These are phyloP conservation scores for Eupelmus urozonus DNA, from an alignment of 2,888 invertebrate genomes.

Conservation along the genomic window DNA sequence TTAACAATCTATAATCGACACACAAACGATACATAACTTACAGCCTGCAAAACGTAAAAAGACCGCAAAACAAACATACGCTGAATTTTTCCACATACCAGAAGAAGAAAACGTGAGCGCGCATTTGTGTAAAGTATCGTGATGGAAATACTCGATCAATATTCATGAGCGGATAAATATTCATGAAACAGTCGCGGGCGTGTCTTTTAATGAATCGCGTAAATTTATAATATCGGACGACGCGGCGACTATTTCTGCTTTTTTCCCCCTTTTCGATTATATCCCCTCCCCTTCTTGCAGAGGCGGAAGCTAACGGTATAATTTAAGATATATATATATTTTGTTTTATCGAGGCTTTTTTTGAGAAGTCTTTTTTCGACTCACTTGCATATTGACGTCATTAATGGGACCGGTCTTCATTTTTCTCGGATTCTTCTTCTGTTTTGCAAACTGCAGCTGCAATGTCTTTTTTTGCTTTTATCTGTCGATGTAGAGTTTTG, in stretches of 20 bases:
- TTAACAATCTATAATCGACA: no score
- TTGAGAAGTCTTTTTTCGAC: constrained; percentile 6
- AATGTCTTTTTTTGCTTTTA: not conserved
- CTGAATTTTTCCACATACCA: no score
- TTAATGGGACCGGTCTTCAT: constrained; percentile 51
- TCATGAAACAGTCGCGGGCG: constrained; percentile 53
- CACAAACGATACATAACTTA: no score
- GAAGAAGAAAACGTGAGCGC: not conserved
- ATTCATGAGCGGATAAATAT: constrained; percentile 57
- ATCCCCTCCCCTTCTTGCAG: no score
- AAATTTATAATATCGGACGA: constrained; percentile 21
- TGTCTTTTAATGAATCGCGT: constrained; percentile 35
- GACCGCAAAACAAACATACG: no score
- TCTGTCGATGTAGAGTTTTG: constrained; percentile 3
- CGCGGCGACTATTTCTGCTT: not conserved
- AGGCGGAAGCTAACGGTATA: constrained; percentile 39
- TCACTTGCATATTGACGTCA: constrained; percentile 26
- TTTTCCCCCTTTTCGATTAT: not conserved
- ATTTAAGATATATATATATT: not conserved
- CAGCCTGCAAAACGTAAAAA: no score
- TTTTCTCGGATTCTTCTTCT: constrained; percentile 5
- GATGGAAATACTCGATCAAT: constrained; percentile 42
- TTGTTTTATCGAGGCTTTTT: not conserved
- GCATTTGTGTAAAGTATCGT: constrained; percentile 6
- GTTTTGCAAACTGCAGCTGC: constrained; percentile 15